Conservation (phyloP, 2,888 invertebrate genomes). For the Pristionchus mayeri region DNA sequence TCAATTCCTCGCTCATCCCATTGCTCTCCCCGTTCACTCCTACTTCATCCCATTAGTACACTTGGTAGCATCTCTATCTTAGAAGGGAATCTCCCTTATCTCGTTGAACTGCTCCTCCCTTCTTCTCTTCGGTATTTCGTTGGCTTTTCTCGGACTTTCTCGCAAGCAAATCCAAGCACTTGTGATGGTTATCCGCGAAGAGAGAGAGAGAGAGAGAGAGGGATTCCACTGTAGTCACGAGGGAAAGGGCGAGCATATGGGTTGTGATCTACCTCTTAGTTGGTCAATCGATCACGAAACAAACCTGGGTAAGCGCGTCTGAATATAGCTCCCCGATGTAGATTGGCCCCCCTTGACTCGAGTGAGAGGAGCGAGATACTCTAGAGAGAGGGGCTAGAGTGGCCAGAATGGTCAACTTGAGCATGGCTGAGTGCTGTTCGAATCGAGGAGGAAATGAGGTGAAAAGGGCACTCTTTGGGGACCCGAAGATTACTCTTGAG, state of each 20-base stretch:
- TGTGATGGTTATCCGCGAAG: constrained; percentile 1
- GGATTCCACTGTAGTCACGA: constrained; percentile 14
- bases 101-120: constrained; percentile 17
- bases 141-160: constrained; percentile 22
- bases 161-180: constrained; percentile 30
- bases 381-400: neutral
- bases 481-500: constrained; percentile 4
- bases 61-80: neutral
- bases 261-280: neutral
- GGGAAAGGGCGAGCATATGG: neutral
- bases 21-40: neutral
- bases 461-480: neutral
- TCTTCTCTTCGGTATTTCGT: neutral
- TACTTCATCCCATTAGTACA: constrained; percentile 20
- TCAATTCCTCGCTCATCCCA: neutral
- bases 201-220: neutral
- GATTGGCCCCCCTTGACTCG: constrained; percentile 10
- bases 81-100: constrained; percentile 1
- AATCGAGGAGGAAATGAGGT: neutral
- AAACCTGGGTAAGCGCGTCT: neutral
- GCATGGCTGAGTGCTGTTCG: constrained; percentile 32
- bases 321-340: neutral
- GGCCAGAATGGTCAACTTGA: constrained; percentile 19
- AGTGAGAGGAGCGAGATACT: constrained; percentile 43
- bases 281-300: neutral